Evolutionary conservation across 2,113 vertebrate species (phyloP).

Genomic region (Sphyrna mokarran): DNA sequence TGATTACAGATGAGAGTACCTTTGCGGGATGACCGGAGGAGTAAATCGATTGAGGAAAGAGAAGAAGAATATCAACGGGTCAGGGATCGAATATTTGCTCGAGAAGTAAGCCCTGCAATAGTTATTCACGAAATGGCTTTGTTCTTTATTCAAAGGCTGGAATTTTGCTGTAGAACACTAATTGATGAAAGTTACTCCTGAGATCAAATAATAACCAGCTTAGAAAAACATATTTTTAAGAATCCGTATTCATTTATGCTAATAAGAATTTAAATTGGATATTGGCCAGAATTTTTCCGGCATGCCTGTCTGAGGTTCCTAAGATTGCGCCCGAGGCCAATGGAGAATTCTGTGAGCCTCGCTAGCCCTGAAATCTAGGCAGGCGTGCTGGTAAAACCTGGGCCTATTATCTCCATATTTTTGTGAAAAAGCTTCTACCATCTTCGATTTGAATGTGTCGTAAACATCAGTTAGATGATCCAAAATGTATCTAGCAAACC

Average conservation of each 20-base stretch:
- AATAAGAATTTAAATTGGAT: conserved; percentile 8
- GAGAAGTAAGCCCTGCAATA: conserved; percentile 75
- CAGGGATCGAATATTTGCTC: conserved; percentile 96
- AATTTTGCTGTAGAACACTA: background rate
- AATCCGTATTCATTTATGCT: background rate
- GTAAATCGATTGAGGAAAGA: conserved; percentile 96
- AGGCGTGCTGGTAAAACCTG: too few species aligned
- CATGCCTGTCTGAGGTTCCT: too few species aligned
- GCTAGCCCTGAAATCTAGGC: too few species aligned
- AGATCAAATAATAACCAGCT: background rate
- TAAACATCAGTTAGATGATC: background rate
- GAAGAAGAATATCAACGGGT: conserved; percentile 97
- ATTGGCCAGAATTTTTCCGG: background rate
- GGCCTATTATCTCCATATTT: background rate
- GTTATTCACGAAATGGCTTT: background rate
- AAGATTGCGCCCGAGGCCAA: too few species aligned
- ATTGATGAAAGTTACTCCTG: background rate
- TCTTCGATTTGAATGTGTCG: background rate
- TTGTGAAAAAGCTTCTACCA: background rate
- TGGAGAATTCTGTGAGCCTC: too few species aligned
- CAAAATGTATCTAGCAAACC: background rate
- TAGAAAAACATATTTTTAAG: background rate
- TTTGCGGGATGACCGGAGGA: conserved; percentile 94
- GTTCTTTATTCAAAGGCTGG: background rate
- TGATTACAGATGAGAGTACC: conserved; percentile 87